Conservation (phyloP, 2,888 invertebrate genomes). For the Odontocolon sp. region DNA sequence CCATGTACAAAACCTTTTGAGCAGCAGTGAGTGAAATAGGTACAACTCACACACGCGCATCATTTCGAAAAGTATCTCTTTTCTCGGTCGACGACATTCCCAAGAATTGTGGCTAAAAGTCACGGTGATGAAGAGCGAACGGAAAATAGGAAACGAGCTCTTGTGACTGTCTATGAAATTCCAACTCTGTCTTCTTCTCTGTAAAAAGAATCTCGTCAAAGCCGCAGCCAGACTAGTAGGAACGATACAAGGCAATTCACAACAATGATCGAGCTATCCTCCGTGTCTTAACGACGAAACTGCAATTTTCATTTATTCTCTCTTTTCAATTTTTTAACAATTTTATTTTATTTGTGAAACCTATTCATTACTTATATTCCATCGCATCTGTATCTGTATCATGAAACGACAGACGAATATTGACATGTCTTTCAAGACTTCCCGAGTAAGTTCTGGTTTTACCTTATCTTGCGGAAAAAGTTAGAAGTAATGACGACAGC, state of each 20-base stretch:
- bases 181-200: constrained; percentile 25
- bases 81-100: constrained; percentile 45
- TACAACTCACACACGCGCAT: constrained; percentile 48
- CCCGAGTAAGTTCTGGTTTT: too few species aligned
- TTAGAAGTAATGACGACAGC: neutral
- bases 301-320: constrained; percentile 4
- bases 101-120: neutral
- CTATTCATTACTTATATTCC: neutral
- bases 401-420: neutral
- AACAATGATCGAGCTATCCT: constrained; percentile 37
- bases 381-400: neutral
- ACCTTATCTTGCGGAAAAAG: neutral
- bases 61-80: constrained; percentile 67
- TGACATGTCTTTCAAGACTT: too few species aligned
- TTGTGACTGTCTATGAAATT: constrained; percentile 38
- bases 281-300: constrained; percentile 47
- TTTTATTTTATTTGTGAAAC: neutral
- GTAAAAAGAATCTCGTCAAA: constrained; percentile 36
- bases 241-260: constrained; percentile 24
- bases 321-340: neutral
- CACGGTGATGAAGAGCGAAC: neutral
- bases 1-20: constrained; percentile 29
- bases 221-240: neutral
- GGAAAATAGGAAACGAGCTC: constrained; percentile 25
- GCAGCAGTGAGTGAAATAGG: neutral